Conservation (phyloP, 2,113 vertebrate species). For the Zosterops pallidus region DNA sequence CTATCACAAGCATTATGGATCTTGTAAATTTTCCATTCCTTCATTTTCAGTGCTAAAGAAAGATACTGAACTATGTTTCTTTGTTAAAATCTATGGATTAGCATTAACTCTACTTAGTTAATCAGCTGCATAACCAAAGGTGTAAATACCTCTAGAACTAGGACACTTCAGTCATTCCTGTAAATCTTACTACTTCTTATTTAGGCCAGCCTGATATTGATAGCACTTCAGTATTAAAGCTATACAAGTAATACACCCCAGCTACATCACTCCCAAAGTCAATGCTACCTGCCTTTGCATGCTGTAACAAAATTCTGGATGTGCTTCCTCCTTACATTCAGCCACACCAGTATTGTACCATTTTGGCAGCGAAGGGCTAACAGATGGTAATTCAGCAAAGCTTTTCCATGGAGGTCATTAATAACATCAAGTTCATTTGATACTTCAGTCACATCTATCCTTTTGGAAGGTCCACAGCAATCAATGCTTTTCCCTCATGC, state of each 20-base stretch:
- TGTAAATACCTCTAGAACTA: background rate
- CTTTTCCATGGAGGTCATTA: background rate
- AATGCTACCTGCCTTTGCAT: background rate
- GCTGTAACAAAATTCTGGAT: background rate
- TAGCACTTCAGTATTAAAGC: background rate
- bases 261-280: background rate
- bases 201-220: background rate
- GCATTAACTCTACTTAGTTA: background rate
- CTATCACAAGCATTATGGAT: background rate
- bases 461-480: background rate
- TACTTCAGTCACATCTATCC: background rate
- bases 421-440: slow-evolving; percentile 4
- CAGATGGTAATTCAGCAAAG: slow-evolving; percentile 5
- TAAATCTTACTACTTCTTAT: background rate
- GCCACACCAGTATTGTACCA: background rate
- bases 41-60: background rate
- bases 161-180: background rate
- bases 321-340: background rate
- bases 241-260: background rate
- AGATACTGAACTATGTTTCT: background rate
- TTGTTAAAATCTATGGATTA: background rate
- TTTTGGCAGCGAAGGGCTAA: background rate
- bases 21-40: background rate
- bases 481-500: background rate
- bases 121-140: background rate